Base-by-base conservation (phyloP, 1,140 invertebrate species). In the Ladona fulva region DNA sequence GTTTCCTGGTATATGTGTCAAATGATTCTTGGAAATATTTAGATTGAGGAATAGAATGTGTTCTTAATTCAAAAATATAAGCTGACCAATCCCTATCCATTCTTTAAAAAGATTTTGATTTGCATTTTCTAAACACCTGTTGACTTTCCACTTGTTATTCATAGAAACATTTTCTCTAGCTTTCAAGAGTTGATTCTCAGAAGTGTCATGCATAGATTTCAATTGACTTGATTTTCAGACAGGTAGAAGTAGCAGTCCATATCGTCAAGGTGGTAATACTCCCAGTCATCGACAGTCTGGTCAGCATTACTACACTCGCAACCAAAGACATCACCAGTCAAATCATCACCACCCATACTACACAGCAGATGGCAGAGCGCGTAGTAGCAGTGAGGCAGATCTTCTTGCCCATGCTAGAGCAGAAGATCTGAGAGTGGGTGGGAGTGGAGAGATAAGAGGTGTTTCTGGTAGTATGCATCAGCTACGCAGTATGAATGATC, bases 311-410 rank as follows among this genome's bases (percentile, higher is more conserved):
- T 66, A 66, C 52, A 66, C 52, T 6, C 52, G 52, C 12, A 66
- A 66, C n/a, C 52, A 66, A 66, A 66, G 52, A 22, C 52, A 66
- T 66, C 52, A 66, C 3, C 52, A 66, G 14, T 66, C 52, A 19
- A 16, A 16, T 66, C 52, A 66, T 66, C 52, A 66, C 1, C 52
- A 66, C 16, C 52, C 52, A 66, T 73, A 74, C n/a, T 66, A 66
- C n/a, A 76, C 74, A 19, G 76, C 74, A 25, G 77, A 79, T 29
- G 52, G 77, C 1, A 66, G 80, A 37, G 37, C 77, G 16, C 80
- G 74, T 10, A 80, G 82, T 76, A 82, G 79, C 78, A 94, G 92
- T 79, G 93, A 94, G 83, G 92, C 92, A 22, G 94, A 94, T 84
- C 86, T 94, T 0, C 83, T 94, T 12, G 88, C 90, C 5, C 82